Conservation (phyloP, 2,797 vertebrate species). For the Picus viridis region DNA sequence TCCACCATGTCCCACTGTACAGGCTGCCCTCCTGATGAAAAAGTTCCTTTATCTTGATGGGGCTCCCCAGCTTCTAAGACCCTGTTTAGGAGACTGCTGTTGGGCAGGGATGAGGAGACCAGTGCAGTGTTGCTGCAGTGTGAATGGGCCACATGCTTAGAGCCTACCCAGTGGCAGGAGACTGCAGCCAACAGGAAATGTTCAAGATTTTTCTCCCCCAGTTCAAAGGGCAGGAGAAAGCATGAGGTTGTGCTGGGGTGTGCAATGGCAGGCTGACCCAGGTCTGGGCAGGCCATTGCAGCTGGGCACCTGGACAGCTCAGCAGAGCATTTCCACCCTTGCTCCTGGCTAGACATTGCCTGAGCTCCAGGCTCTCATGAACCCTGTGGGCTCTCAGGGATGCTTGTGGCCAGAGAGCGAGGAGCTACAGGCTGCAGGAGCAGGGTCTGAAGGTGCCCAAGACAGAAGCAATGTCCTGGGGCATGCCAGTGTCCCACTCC, state of each 20-base stretch:
- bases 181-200: not conserved
- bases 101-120: too few species aligned
- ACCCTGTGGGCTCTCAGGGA: too few species aligned
- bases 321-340: not conserved
- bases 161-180: not conserved
- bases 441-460: accelerated
- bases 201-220: too few species aligned
- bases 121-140: accelerated
- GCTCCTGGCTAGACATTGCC: not conserved
- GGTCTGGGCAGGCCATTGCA: not conserved
- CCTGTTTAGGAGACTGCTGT: accelerated
- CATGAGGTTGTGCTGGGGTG: accelerated
- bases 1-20: accelerated
- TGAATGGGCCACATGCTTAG: too few species aligned
- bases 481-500: not conserved
- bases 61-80: not conserved
- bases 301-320: not conserved
- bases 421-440: not conserved
- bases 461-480: too few species aligned
- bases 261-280: not conserved
- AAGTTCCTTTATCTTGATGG: not conserved
- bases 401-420: too few species aligned
- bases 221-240: not conserved
- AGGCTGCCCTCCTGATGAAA: not conserved
- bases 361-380: not conserved